phyloP scores from a whole-genome alignment of 2,113 vertebrate genomes.

The Tylochromis polylepis region DNA sequence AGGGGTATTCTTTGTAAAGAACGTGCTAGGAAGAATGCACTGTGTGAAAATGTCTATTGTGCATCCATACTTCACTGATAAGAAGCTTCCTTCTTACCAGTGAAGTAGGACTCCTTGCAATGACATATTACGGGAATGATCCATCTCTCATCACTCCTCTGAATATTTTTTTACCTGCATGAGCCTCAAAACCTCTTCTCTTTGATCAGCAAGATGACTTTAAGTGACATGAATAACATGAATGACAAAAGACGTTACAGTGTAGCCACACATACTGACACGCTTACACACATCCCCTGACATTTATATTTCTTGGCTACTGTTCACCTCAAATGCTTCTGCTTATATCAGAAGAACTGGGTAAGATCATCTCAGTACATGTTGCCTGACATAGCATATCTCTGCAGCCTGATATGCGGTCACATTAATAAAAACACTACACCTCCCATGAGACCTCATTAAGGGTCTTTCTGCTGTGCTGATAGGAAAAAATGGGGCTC shows the following conservation, averaged over 20 bases:
- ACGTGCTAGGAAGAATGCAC: not conserved
- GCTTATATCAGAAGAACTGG: not conserved
- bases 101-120: not conserved
- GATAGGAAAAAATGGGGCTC: constrained; percentile 31
- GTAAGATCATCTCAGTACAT: not conserved
- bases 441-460: constrained; percentile 54
- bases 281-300: not conserved
- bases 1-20: not conserved
- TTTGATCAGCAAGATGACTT: not conserved
- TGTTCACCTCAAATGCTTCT: not conserved
- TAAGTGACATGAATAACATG: not conserved
- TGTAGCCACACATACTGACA: not conserved
- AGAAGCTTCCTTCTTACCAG: not conserved
- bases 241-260: not conserved
- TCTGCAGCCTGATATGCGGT: constrained; percentile 12
- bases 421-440: constrained; percentile 31
- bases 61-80: not conserved
- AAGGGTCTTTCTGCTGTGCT: not conserved
- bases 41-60: not conserved
- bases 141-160: not conserved
- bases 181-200: not conserved
- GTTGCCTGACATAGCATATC: constrained; percentile 16
- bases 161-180: not conserved
- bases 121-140: not conserved
- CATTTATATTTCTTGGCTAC: not conserved